Evolutionary conservation across 2,888 invertebrate genomes (phyloP).

Genomic region (Matsumyia berberina): DNA sequence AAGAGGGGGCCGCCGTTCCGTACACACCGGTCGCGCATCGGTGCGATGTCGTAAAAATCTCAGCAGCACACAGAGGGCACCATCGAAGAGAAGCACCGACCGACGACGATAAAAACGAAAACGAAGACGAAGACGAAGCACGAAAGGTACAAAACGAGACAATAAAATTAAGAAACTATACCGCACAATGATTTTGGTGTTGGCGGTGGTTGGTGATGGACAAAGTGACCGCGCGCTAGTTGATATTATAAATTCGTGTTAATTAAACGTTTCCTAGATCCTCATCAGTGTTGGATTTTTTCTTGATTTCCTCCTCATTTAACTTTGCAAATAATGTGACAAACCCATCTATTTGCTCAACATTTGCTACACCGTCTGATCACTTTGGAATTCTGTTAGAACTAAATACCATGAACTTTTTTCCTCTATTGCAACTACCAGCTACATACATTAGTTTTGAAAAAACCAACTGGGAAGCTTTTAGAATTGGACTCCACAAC

Average conservation of each 20-base stretch:
- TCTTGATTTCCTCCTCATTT: no score
- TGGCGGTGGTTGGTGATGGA: constrained; percentile 23
- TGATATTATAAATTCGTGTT: constrained; percentile 43
- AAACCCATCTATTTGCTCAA: no score
- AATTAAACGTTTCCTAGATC: no score
- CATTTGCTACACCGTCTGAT: no score
- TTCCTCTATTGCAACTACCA: no score
- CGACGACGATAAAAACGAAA: constrained; percentile 5
- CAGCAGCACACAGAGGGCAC: not conserved
- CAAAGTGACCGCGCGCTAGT: constrained; percentile 18
- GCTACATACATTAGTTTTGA: no score
- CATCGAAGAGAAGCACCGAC: constrained; percentile 24
- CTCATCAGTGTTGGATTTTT: no score
- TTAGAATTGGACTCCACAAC: no score
- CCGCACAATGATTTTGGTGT: constrained; percentile 24
- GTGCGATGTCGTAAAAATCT: constrained; percentile 50
- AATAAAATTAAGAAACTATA: constrained; percentile 47
- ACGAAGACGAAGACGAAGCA: constrained; percentile 17
- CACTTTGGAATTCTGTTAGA: no score
- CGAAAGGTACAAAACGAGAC: constrained; percentile 36
- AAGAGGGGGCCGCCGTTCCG: not conserved
- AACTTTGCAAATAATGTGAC: no score
- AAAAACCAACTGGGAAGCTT: no score
- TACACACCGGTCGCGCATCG: not conserved
- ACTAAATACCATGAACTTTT: no score